These are phyloP conservation scores for Diaphora mendica DNA, from an alignment of 2,888 invertebrate species.

Conservation along the genomic window DNA sequence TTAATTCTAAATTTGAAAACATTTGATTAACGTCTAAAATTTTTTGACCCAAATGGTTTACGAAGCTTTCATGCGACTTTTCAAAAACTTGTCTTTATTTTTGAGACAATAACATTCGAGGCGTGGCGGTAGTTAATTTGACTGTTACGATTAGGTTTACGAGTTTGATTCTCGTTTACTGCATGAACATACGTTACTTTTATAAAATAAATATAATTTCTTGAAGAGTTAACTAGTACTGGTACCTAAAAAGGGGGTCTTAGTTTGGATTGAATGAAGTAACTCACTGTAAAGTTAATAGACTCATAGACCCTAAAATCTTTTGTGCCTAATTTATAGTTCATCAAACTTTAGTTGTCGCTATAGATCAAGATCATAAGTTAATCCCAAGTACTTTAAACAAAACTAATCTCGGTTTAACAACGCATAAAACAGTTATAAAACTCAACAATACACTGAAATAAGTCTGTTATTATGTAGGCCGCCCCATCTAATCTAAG, in stretches of 20 bases:
- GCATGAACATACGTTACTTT: no score
- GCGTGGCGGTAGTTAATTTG: neutral
- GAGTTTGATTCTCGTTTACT: no score
- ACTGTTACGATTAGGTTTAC: no score
- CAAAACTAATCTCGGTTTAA: conserved; percentile 19
- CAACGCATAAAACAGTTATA: conserved; percentile 28
- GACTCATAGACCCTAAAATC: neutral
- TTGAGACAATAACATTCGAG: neutral
- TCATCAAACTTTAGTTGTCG: conserved; percentile 1
- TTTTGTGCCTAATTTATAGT: neutral
- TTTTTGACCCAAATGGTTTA: neutral
- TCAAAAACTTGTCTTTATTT: neutral
- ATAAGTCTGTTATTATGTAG: conserved; percentile 40
- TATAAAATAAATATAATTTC: no score
- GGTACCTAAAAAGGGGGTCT: no score
- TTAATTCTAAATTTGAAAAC: neutral
- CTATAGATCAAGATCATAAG: neutral
- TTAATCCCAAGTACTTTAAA: neutral
- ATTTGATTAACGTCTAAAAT: neutral
- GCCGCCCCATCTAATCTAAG: conserved; percentile 36
- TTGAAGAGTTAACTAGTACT: no score
- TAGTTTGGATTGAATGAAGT: no score
- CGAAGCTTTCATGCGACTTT: neutral
- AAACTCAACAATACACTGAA: conserved; percentile 40
- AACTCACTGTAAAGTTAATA: neutral